These are phyloP conservation scores for Mormyrops attenuatus DNA, from an alignment of 2,797 vertebrate genomes.

Conservation along the genomic window DNA sequence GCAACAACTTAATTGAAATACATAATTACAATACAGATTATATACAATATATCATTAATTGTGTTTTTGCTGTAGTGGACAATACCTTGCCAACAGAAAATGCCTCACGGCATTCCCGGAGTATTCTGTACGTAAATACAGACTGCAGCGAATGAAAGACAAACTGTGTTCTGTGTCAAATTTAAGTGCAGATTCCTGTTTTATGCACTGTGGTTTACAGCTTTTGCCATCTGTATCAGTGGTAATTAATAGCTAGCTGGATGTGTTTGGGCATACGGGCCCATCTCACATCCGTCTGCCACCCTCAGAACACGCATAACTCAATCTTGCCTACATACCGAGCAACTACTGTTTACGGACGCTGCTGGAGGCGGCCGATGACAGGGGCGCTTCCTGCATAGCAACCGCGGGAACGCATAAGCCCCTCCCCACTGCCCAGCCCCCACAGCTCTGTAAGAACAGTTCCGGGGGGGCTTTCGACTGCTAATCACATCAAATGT, in stretches of 20 bases:
- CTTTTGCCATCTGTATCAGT: constrained; percentile 73
- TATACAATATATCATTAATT: not conserved
- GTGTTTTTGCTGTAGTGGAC: not conserved
- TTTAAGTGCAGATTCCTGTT: constrained; percentile 45
- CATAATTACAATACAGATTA: not conserved
- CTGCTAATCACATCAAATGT: not conserved
- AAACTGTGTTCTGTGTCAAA: constrained; percentile 10
- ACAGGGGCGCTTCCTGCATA: constrained; percentile 58
- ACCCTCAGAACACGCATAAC: constrained; percentile 62
- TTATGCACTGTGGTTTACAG: constrained; percentile 73
- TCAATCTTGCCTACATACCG: constrained; percentile 66
- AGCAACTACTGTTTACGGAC: constrained; percentile 75
- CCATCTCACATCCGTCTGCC: constrained; percentile 76
- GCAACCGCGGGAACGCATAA: not conserved
- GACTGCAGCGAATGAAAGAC: not conserved
- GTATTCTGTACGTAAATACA: constrained; percentile 8
- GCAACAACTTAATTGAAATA: not conserved
- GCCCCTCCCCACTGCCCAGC: not conserved
- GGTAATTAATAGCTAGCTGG: constrained; percentile 72
- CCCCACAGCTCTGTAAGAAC: constrained; percentile 44
- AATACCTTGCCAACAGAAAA: not conserved
- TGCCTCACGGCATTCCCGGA: not conserved
- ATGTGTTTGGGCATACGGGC: constrained; percentile 69
- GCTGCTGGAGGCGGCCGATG: constrained; percentile 67
- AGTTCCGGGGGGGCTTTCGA: not conserved